phyloP scores from a whole-genome alignment of 2,888 invertebrate genomes.

The Noctua comes region DNA sequence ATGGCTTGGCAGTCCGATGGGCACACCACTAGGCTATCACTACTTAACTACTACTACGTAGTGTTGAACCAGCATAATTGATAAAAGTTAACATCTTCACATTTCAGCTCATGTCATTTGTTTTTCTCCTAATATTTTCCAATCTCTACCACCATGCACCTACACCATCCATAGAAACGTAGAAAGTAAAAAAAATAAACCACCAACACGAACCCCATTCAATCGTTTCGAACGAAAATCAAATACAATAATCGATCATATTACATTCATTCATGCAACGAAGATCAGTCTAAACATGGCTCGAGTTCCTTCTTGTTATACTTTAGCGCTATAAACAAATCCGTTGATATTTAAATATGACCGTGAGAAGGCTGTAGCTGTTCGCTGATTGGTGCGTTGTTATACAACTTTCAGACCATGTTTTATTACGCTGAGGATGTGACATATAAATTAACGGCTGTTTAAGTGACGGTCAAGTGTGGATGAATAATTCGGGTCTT shows the following conservation, averaged over 20 bases:
- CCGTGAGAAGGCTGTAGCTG: constrained; percentile 77
- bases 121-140: not conserved
- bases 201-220: constrained; percentile 48
- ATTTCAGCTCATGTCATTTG: too few relatives aligned
- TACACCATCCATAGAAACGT: constrained; percentile 7
- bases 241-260: constrained; percentile 69
- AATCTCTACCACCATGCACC: not conserved
- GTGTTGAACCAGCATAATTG: not conserved
- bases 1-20: too few relatives aligned
- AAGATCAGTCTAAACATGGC: constrained; percentile 88
- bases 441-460: constrained; percentile 63
- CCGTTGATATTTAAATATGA: constrained; percentile 84
- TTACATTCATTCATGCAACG: constrained; percentile 86
- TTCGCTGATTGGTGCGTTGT: constrained; percentile 63
- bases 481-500: not conserved
- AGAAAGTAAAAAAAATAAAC: constrained; percentile 11
- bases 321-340: constrained; percentile 81
- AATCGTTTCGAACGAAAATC: constrained; percentile 64
- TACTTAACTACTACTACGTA: too few relatives aligned
- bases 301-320: constrained; percentile 82
- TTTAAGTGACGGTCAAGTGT: constrained; percentile 18
- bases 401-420: constrained; percentile 72
- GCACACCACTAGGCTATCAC: too few relatives aligned
- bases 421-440: constrained; percentile 74
- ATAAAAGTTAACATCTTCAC: not conserved